Percentiles rank a stretch among this genome's conserved stretches.
These are phyloP conservation scores for Caenorhabditis sp. DNA, from an alignment of 2,888 invertebrate species.

Conservation along the genomic window DNA sequence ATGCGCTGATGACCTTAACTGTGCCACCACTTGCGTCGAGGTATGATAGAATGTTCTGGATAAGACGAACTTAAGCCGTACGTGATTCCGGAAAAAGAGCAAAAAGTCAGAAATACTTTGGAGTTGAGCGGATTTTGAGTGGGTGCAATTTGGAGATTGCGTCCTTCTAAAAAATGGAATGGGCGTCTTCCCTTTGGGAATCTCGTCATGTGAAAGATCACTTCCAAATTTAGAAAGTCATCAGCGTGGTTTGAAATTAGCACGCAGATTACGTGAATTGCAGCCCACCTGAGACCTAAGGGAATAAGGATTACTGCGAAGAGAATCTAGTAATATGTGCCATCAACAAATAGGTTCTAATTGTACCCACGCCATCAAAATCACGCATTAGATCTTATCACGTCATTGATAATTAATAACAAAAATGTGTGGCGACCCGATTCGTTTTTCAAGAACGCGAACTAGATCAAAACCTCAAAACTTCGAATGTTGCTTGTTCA, in stretches of 20 bases:
- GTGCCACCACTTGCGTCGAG: slow-evolving; percentile 68
- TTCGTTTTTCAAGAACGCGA: too few relatives aligned
- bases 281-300: slow-evolving; percentile 51
- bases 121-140: too few relatives aligned
- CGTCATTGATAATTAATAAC: slow-evolving; percentile 35
- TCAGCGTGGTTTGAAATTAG: slow-evolving; percentile 14
- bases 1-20: slow-evolving; percentile 68
- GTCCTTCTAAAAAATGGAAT: background rate
- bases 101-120: slow-evolving; percentile 13
- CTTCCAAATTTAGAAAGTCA: slow-evolving; percentile 22
- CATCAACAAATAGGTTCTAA: slow-evolving; percentile 28
- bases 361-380: slow-evolving; percentile 21
- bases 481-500: too few relatives aligned
- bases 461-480: slow-evolving; percentile 9
- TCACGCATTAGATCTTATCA: too few relatives aligned
- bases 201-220: slow-evolving; percentile 41
- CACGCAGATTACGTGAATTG: slow-evolving; percentile 37
- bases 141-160: slow-evolving; percentile 38
- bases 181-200: slow-evolving; percentile 25
- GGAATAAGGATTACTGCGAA: too few relatives aligned
- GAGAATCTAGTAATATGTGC: too few relatives aligned
- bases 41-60: slow-evolving; percentile 39
- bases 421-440: too few relatives aligned
- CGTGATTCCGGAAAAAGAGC: too few relatives aligned
- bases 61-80: background rate